A percentile compares a stretch with the other conserved stretches of the same genome.
phyloP scores from a whole-genome alignment of 2,113 vertebrate genomes.

The Pseudopipra pipra region DNA sequence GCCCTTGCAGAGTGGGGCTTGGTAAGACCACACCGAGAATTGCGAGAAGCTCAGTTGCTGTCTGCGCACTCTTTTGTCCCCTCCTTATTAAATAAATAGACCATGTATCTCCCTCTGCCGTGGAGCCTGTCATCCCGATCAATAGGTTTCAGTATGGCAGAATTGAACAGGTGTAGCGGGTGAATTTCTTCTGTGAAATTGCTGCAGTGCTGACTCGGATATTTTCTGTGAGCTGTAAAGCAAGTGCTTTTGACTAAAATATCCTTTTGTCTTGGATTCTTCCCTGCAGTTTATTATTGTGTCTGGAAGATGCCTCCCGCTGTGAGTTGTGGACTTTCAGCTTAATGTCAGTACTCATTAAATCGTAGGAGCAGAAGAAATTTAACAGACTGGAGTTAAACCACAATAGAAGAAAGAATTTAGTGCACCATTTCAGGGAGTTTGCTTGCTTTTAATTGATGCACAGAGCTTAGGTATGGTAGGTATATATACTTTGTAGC shows the following conservation, averaged over 20 bases:
- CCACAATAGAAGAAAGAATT: background rate
- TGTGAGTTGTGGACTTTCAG: constrained; percentile 26
- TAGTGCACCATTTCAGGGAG: background rate
- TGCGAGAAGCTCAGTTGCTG: background rate
- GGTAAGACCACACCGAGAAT: background rate
- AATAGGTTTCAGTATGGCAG: background rate
- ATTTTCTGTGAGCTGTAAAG: constrained; percentile 19
- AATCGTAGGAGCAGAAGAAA: background rate
- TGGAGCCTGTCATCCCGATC: background rate
- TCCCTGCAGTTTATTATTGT: constrained; percentile 38
- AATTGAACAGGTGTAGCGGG: constrained; percentile 12
- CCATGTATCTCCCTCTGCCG: background rate
- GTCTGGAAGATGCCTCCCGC: constrained; percentile 13
- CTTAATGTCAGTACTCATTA: constrained; percentile 54
- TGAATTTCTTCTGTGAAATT: constrained; percentile 23
- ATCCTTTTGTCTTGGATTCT: constrained; percentile 41
- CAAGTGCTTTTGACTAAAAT: constrained; percentile 29
- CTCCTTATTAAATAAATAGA: constrained; percentile 24
- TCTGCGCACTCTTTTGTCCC: background rate
- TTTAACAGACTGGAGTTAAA: constrained; percentile 3
- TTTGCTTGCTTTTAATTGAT: constrained; percentile 19
- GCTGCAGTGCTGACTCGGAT: constrained; percentile 25
- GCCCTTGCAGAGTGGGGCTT: background rate
- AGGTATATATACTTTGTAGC: background rate
- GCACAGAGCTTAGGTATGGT: background rate